Evolutionary conservation across 2,888 invertebrate genomes (phyloP), one percentile per base, ranked within the genome.

Genomic region (Brachyopa scutellaris): DNA sequence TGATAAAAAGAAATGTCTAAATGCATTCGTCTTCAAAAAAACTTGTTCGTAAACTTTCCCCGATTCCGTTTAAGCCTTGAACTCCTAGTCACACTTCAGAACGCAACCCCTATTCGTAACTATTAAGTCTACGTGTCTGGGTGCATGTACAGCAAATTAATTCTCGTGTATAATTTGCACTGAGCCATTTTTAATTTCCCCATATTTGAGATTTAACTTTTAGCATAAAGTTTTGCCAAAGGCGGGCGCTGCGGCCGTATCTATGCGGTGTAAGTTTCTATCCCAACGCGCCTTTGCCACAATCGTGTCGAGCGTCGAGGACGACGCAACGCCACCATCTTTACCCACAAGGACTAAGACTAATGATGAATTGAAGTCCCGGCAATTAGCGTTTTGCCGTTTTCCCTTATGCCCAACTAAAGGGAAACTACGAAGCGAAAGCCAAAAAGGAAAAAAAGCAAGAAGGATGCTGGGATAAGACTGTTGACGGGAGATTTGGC

Each of bases 341-440:
- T 36, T 55, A 8, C 19, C 33, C n/a, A n/a, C n/a, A n/a, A n/a
- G n/a, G n/a, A 40, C 53, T 40, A 73, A 19, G 66, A 80, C 79
- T 74, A 80, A 80, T 74, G 79, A 80, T 62, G 62, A 74, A 80
- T 80, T 80, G 62, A 74, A 67, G 62, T 80, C 69, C 19, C 19
- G 51, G 79, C 79, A 80, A 80, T 80, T 80, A 80, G 74, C 57
- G 62, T 74, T 57, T 69, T 53, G 57, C 53, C 11, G 45, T 1
- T 23, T 17, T 31, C 13, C 40, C 26, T 59, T 26, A n/a, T n/a
- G n/a, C n/a, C n/a, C n/a, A n/a, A n/a, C n/a, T n/a, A n/a, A 61
- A 19, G 29, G 29, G 1, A 47, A 42, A 19, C 1, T 13, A 62
- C 40, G 31, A 57, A 40, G 33, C 21, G 6, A 47, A 19, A 40